phyloP scores from a whole-genome alignment of 2,113 vertebrate genomes.

The Mesoclemmys tuberculata region DNA sequence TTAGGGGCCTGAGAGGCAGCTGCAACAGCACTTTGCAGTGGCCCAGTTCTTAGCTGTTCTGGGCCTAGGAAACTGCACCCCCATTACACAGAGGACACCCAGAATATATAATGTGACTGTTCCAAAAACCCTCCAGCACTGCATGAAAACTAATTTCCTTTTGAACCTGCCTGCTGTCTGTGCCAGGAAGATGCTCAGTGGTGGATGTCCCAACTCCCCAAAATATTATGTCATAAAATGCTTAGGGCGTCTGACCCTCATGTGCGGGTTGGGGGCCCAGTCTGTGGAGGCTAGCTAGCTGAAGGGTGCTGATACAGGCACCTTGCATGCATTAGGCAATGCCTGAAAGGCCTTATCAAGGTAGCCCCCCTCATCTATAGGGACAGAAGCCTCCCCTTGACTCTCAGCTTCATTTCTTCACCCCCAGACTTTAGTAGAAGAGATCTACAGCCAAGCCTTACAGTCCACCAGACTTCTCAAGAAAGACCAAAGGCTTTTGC shows the following conservation, averaged over 20 bases:
- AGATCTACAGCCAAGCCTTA: neutral
- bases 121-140: neutral
- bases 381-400: neutral
- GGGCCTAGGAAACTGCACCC: too few relatives aligned
- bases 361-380: neutral
- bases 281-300: too few relatives aligned
- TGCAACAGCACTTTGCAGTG: too few relatives aligned
- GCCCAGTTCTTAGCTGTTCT: too few relatives aligned
- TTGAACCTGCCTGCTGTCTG: neutral
- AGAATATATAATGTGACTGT: neutral
- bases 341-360: neutral
- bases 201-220: too few relatives aligned
- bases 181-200: neutral
- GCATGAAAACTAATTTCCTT: neutral
- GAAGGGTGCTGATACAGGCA: neutral
- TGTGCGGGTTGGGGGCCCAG: neutral
- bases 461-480: neutral
- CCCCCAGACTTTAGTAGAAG: neutral
- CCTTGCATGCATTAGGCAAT: neutral
- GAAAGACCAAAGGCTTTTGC: neutral
- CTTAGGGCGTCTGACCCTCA: neutral
- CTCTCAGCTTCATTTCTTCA: fast-evolving
- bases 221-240: neutral
- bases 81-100: too few relatives aligned
- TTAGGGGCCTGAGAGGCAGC: too few relatives aligned